A percentile compares a stretch with the other conserved stretches of the same genome.
Evolutionary conservation across 2,888 invertebrate species (phyloP).

Genomic region (Pharmacophagus antenor): DNA sequence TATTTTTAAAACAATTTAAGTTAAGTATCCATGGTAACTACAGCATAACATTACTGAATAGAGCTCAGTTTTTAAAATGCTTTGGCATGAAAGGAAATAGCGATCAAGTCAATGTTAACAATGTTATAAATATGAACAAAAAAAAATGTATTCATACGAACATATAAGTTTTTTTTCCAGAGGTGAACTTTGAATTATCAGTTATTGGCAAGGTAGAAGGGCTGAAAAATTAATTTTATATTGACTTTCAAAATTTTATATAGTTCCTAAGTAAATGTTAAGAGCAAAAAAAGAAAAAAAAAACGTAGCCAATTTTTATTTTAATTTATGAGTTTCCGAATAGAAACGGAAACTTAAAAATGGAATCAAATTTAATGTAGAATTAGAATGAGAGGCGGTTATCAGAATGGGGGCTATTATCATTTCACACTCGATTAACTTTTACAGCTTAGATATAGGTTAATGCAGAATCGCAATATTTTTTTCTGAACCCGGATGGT

Average conservation of each 20-base stretch:
- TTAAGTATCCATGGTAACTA: conserved; percentile 38
- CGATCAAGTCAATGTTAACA: not conserved
- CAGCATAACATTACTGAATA: conserved; percentile 31
- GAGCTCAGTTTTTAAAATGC: conserved; percentile 4
- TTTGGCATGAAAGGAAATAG: conserved; percentile 14
- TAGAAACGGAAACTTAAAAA: conserved; percentile 40
- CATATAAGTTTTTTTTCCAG: too few species aligned
- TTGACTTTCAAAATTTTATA: too few species aligned
- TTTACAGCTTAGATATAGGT: conserved; percentile 42
- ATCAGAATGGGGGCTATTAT: conserved; percentile 46
- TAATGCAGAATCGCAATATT: conserved; percentile 32
- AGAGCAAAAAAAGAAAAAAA: too few species aligned
- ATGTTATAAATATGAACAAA: not conserved
- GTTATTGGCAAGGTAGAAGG: too few species aligned
- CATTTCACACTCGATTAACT: conserved; percentile 67
- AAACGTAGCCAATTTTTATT: too few species aligned
- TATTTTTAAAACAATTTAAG: conserved; percentile 30
- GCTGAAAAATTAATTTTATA: too few species aligned
- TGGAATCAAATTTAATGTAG: conserved; percentile 59
- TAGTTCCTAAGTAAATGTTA: too few species aligned
- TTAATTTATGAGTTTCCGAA: conserved; percentile 16
- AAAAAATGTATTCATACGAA: too few species aligned
- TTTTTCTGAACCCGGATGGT: not conserved
- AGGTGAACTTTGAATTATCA: too few species aligned
- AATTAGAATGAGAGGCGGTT: conserved; percentile 41